These are phyloP conservation scores for Plecotus auritus DNA, from an alignment of 2,113 vertebrate species.

Conservation along the genomic window DNA sequence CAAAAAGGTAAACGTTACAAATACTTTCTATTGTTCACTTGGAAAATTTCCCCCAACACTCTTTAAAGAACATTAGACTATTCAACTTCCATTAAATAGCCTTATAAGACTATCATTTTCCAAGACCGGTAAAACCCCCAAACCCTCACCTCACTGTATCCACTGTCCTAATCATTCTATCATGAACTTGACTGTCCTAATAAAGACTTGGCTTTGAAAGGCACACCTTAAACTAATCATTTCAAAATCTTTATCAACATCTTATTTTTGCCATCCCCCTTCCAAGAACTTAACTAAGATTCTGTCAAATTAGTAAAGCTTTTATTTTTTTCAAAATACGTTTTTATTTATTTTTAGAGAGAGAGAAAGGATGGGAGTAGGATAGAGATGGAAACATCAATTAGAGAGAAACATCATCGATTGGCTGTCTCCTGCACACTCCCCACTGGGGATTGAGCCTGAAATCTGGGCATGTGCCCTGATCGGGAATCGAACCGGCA, in stretches of 20 bases:
- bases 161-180: background rate
- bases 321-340: background rate
- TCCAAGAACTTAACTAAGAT: background rate
- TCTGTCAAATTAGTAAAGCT: background rate
- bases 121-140: background rate
- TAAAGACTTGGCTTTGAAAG: background rate
- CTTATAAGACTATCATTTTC: background rate
- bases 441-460: too few relatives aligned
- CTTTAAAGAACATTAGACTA: background rate
- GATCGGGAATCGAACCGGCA: too few relatives aligned
- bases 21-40: background rate
- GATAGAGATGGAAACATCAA: too few relatives aligned
- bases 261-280: background rate
- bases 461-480: too few relatives aligned
- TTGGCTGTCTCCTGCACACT: too few relatives aligned
- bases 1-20: background rate
- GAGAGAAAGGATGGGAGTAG: too few relatives aligned
- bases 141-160: background rate
- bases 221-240: background rate
- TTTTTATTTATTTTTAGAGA: too few relatives aligned
- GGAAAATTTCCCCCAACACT: background rate
- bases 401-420: too few relatives aligned
- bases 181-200: background rate
- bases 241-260: background rate
- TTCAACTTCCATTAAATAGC: background rate